Percentiles rank a stretch among this genome's conserved stretches.
These are phyloP conservation scores for Corydoras maculifer DNA, from an alignment of 2,113 vertebrate genomes.

Conservation along the genomic window DNA sequence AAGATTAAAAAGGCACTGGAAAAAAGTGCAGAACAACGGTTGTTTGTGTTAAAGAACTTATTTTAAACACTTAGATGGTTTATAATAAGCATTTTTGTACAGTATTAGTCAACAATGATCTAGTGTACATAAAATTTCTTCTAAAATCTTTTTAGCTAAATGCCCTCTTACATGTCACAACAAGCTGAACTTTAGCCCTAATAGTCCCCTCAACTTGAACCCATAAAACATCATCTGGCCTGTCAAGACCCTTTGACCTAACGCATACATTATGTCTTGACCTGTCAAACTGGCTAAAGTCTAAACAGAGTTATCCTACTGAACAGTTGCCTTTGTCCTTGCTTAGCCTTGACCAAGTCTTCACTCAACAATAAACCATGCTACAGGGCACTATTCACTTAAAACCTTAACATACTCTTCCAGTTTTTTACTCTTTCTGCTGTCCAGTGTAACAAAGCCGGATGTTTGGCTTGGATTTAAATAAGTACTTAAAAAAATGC, in stretches of 20 bases:
- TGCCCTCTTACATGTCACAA: not conserved
- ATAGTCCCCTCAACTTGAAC: constrained; percentile 8
- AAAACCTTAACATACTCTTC: not conserved
- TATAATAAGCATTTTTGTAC: constrained; percentile 21
- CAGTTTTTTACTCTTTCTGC: not conserved
- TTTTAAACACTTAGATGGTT: not conserved
- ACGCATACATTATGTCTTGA: not conserved
- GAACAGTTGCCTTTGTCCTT: constrained; percentile 9
- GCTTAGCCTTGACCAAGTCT: constrained; percentile 1
- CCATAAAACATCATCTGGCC: constrained; percentile 15
- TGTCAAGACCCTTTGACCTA: not conserved
- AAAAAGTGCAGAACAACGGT: too few relatives aligned
- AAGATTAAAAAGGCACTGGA: too few relatives aligned
- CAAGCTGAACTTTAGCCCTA: constrained; percentile 4
- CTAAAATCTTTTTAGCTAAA: not conserved
- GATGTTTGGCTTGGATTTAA: constrained; percentile 1
- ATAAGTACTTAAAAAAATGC: not conserved
- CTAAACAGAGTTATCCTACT: constrained; percentile 8
- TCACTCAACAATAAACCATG: not conserved
- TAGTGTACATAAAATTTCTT: not conserved
- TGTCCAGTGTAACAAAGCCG: not conserved
- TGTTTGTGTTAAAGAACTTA: too few relatives aligned
- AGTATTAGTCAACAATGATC: constrained; percentile 1
- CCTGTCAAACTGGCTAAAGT: not conserved
- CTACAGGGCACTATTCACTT: not conserved